phyloP scores from a whole-genome alignment of 1,140 invertebrate species.

The Drosophila arawakana region DNA sequence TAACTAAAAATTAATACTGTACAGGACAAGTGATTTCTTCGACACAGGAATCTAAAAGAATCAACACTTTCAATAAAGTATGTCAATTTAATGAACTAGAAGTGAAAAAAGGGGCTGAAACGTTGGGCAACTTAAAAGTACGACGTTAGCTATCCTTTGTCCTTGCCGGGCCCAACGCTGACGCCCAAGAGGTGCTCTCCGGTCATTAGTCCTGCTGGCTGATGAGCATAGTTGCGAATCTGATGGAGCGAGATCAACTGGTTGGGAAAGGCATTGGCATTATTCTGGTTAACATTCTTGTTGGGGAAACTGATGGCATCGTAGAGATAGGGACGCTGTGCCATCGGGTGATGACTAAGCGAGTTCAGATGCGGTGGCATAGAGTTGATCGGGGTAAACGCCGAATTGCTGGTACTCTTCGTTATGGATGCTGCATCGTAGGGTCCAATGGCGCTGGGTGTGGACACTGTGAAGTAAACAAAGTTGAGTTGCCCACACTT shows the following conservation, averaged over 20 bases:
- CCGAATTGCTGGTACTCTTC: constrained; percentile 90
- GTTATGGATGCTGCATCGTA: constrained; percentile 84
- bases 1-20: constrained; percentile 82
- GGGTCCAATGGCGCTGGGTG: constrained; percentile 76
- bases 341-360: constrained; percentile 90
- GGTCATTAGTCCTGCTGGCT: constrained; percentile 87
- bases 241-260: constrained; percentile 98
- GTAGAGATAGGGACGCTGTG: constrained; percentile 94
- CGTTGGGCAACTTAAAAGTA: constrained; percentile 75
- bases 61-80: constrained; percentile 13
- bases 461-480: constrained; percentile 57
- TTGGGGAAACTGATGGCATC: constrained; percentile 94
- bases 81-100: constrained; percentile 3
- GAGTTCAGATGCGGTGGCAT: constrained; percentile 93
- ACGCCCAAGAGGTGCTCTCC: constrained; percentile 83
- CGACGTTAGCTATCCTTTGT: constrained; percentile 83
- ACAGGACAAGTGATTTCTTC: constrained; percentile 65
- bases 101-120: constrained; percentile 8
- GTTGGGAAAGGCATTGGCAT: constrained; percentile 93
- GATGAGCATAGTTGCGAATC: constrained; percentile 98
- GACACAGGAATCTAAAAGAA: constrained; percentile 24
- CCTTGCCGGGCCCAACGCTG: constrained; percentile 82
- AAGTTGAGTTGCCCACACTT: neutral
- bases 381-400: constrained; percentile 96
- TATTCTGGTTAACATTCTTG: constrained; percentile 85